Evolutionary conservation across 2,113 vertebrate species (phyloP).

Genomic region (Tricholaema leucomelas): DNA sequence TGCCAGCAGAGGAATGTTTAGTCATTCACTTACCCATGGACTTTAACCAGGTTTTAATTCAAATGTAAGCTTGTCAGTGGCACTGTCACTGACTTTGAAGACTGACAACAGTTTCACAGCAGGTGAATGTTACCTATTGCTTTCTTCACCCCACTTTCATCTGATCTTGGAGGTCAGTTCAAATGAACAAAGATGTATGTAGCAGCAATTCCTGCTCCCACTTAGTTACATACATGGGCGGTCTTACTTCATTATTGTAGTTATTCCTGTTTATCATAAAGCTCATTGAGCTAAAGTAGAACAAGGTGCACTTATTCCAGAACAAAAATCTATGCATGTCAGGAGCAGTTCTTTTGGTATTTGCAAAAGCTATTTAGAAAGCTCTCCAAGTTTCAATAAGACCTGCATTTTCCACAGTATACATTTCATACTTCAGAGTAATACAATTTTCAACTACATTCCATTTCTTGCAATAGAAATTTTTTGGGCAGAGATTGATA

Average conservation of each 20-base stretch:
- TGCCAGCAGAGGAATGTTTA: neutral
- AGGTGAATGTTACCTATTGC: neutral
- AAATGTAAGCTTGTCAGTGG: neutral
- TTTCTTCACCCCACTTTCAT: neutral
- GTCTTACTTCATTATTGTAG: neutral
- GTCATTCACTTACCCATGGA: neutral
- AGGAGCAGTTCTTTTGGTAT: conserved; percentile 15
- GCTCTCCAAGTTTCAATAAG: neutral
- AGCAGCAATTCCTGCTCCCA: neutral
- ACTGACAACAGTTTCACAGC: neutral
- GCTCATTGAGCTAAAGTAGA: conserved; percentile 1
- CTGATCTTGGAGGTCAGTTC: neutral
- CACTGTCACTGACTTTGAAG: neutral
- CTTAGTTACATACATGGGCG: neutral
- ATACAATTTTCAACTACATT: neutral
- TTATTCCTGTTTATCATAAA: neutral
- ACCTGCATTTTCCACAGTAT: neutral
- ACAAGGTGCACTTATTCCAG: neutral
- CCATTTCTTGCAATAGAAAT: neutral
- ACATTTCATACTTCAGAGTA: neutral
- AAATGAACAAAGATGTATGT: neutral
- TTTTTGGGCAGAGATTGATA: neutral
- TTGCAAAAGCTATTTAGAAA: conserved; percentile 8
- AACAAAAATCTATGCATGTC: neutral
- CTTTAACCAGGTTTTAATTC: neutral